Conservation (phyloP, 2,888 invertebrate species). For the Netelia inedita region DNA sequence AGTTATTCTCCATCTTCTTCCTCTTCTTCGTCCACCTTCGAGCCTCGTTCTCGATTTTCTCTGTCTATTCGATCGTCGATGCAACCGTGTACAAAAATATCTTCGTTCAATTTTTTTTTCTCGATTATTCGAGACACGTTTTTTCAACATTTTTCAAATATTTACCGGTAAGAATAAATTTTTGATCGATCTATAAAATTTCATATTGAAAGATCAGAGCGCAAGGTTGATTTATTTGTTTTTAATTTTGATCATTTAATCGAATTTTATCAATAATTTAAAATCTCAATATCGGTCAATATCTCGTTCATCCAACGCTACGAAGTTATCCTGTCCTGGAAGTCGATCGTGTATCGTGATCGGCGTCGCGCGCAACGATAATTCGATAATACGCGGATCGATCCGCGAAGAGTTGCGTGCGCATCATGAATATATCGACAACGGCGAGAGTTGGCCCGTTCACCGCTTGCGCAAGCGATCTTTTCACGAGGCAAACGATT, state of each 20-base stretch:
- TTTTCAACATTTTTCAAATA: background rate
- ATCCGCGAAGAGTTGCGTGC: constrained; percentile 57
- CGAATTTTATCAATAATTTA: background rate
- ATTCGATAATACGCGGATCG: constrained; percentile 77
- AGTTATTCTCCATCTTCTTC: constrained; percentile 73
- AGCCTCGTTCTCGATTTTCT: constrained; percentile 42
- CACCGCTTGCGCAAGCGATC: constrained; percentile 37
- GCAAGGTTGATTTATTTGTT: background rate
- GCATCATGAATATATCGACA: constrained; percentile 16
- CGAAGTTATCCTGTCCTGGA: constrained; percentile 28
- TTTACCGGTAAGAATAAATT: background rate
- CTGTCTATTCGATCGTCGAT: constrained; percentile 14
- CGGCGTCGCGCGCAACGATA: constrained; percentile 69
- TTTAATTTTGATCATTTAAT: background rate
- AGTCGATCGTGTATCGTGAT: constrained; percentile 52
- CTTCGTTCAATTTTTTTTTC: constrained; percentile 29
- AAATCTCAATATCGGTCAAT: too few species aligned
- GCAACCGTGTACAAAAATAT: constrained; percentile 20
- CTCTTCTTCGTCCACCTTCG: constrained; percentile 46
- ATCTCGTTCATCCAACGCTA: background rate
- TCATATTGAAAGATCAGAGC: background rate
- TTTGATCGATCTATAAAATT: background rate
- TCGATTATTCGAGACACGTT: background rate
- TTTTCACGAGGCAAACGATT: constrained; percentile 75
- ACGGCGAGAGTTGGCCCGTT: constrained; percentile 42